Percentiles rank a stretch among this genome's conserved stretches.
Conservation (phyloP, 2,888 invertebrate genomes). For the Phengaris arion region DNA sequence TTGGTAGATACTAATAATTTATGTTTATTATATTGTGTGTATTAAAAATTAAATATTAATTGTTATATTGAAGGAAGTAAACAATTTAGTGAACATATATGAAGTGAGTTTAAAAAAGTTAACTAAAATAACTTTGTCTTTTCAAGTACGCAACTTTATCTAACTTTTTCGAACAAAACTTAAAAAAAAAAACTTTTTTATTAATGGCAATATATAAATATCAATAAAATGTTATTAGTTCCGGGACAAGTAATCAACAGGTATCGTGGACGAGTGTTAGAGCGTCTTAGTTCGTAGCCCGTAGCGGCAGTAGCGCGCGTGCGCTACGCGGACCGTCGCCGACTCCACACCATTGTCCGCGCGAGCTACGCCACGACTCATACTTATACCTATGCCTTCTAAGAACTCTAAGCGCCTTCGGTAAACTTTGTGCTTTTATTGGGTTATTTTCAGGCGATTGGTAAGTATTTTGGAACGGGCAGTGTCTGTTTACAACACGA, state of each 20-base stretch:
- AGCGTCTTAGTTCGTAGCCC: constrained; percentile 49
- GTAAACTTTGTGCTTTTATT: not conserved
- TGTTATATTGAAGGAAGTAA: too few relatives aligned
- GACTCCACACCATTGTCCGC: constrained; percentile 38
- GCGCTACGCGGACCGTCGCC: constrained; percentile 58
- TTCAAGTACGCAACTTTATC: not conserved
- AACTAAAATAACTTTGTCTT: not conserved
- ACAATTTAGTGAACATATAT: too few relatives aligned
- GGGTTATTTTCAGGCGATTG: not conserved
- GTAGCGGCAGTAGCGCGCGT: constrained; percentile 59
- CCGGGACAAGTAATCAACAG: constrained; percentile 43
- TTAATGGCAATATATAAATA: not conserved
- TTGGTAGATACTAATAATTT: too few relatives aligned
- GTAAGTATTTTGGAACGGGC: not conserved
- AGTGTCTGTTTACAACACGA: not conserved
- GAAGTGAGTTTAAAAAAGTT: not conserved
- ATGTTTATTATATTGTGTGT: too few relatives aligned
- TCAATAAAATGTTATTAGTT: constrained; percentile 3
- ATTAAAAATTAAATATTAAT: too few relatives aligned
- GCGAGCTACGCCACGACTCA: constrained; percentile 24
- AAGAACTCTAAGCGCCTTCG: not conserved
- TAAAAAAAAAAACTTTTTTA: too few relatives aligned
- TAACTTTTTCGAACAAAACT: not conserved
- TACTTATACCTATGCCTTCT: constrained; percentile 17
- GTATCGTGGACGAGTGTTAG: constrained; percentile 44